Conservation (phyloP, 1,140 invertebrate species). For the Cyphomyrmex costatus region DNA sequence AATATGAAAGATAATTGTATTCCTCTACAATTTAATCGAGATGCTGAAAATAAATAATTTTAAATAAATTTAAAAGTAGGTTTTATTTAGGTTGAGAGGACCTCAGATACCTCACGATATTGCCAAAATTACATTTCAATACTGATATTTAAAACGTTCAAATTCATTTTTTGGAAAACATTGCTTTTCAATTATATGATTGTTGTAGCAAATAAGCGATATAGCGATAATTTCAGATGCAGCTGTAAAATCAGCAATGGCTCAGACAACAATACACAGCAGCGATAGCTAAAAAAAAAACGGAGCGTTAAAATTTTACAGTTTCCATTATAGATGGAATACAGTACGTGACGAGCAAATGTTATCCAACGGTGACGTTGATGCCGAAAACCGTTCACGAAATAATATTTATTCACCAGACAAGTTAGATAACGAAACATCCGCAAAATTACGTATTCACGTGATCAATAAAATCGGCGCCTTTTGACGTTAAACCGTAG, state of each 20-base stretch:
- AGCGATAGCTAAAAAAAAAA: neutral
- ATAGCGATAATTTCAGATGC: neutral
- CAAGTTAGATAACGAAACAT: constrained; percentile 12
- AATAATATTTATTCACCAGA: constrained; percentile 40
- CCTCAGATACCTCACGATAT: too few relatives aligned
- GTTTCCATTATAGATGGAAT: neutral
- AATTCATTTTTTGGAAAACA: too few relatives aligned
- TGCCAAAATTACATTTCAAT: too few relatives aligned
- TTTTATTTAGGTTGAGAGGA: too few relatives aligned
- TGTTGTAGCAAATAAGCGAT: too few relatives aligned
- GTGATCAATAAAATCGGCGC: constrained; percentile 40
- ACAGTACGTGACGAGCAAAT: neutral
- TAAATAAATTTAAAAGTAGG: too few relatives aligned
- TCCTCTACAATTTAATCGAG: too few relatives aligned
- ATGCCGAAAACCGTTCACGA: constrained; percentile 42
- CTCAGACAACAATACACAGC: neutral
- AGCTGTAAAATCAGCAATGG: neutral
- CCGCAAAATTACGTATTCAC: constrained; percentile 14
- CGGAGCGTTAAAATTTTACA: neutral
- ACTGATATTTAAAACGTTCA: too few relatives aligned
- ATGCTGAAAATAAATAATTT: too few relatives aligned
- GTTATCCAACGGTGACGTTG: neutral
- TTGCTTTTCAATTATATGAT: too few relatives aligned
- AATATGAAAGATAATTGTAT: too few relatives aligned
- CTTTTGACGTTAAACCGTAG: neutral